These are phyloP conservation scores for Falco peregrinus DNA, from an alignment of 2,797 vertebrate genomes.

Conservation along the genomic window DNA sequence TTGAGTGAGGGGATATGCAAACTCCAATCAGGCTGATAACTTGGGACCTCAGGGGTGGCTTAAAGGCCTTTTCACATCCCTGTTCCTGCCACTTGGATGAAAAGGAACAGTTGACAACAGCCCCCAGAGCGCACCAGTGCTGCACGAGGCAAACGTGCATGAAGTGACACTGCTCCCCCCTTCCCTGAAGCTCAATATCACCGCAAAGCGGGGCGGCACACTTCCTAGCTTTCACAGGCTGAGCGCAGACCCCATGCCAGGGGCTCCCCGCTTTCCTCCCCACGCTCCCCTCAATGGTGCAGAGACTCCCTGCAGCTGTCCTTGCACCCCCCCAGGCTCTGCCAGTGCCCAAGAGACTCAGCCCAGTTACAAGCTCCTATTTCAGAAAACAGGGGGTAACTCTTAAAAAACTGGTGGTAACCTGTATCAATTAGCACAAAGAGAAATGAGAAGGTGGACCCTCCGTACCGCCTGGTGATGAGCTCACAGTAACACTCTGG, in stretches of 20 bases:
- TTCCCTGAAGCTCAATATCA: background rate
- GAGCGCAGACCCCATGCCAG: background rate
- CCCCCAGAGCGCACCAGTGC: background rate
- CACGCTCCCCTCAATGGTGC: fast-evolving
- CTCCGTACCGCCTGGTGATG: background rate
- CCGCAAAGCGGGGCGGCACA: background rate
- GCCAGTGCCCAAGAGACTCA: background rate
- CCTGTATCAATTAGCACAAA: background rate
- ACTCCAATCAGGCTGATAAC: background rate
- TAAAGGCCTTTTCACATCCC: background rate
- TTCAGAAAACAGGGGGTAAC: background rate
- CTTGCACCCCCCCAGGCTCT: background rate
- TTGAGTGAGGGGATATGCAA: background rate
- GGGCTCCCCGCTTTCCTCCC: background rate
- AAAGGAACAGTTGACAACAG: background rate
- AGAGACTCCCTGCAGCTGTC: background rate
- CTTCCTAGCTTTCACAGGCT: background rate
- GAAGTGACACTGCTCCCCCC: background rate
- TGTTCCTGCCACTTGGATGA: conserved; percentile 12
- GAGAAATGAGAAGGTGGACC: background rate
- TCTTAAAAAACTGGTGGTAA: background rate
- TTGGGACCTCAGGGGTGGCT: background rate
- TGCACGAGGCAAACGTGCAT: fast-evolving
- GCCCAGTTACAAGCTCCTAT: background rate
- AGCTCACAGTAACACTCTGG: background rate